Conservation (phyloP, 92 coral and sea anemone species). For the Porites cylindrica region DNA sequence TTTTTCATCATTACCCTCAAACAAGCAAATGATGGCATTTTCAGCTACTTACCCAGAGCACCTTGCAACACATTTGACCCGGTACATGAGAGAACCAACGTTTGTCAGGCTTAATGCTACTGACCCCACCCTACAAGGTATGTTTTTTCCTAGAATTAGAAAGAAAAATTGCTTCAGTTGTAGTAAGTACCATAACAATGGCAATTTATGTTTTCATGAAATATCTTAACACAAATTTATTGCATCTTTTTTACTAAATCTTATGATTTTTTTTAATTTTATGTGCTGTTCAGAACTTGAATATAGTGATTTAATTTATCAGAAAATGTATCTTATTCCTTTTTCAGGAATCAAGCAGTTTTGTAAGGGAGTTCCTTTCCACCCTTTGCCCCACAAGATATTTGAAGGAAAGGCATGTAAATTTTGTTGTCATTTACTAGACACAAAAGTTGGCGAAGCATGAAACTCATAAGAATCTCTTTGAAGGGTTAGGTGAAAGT, state of each 20-base stretch:
- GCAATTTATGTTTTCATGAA: too few species aligned
- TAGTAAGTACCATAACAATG: too few species aligned
- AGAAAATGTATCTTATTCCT: too few species aligned
- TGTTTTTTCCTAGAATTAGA: background rate
- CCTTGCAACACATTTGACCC: conserved; percentile 88
- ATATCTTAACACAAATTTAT: too few species aligned
- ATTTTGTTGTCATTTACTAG: background rate
- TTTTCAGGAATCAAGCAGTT: conserved; percentile 88
- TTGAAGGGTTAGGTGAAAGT: too few species aligned
- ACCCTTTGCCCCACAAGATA: conserved; percentile 93
- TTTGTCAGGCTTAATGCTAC: conserved; percentile 96
- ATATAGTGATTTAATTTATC: too few species aligned
- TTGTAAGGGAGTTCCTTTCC: conserved; percentile 82
- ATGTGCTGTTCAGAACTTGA: too few species aligned
- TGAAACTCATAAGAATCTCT: too few species aligned
- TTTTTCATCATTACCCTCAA: conserved; percentile 88
- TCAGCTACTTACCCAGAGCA: conserved; percentile 99
- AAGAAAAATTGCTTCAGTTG: background rate
- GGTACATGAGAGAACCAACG: conserved; percentile 98
- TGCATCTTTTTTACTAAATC: too few species aligned
- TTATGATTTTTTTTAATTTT: too few species aligned
- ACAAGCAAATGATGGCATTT: conserved; percentile 97
- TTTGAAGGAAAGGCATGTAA: conserved; percentile 90
- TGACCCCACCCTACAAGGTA: conserved; percentile 94
- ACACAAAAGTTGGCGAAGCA: too few species aligned